Conservation (phyloP, 2,113 vertebrate genomes). For the Oreotragus oreotragus region DNA sequence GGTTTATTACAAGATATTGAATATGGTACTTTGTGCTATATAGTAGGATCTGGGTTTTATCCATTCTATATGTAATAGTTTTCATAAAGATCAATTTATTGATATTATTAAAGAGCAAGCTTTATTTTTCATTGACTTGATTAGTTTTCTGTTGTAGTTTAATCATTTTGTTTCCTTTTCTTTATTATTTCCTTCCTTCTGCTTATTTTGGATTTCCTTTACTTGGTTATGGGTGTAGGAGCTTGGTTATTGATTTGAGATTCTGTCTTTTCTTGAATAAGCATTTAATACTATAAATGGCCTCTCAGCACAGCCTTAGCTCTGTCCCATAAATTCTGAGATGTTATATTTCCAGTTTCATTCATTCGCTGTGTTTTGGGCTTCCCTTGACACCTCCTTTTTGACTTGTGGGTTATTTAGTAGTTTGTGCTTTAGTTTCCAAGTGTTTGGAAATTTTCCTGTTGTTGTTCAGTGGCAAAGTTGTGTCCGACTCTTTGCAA, state of each 20-base stretch:
- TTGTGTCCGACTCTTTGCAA: background rate
- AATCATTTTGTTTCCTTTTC: background rate
- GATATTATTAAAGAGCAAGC: background rate
- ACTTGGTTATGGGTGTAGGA: background rate
- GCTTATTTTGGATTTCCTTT: background rate
- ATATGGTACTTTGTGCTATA: background rate
- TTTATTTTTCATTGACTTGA: background rate
- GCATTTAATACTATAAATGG: background rate
- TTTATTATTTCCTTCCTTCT: background rate
- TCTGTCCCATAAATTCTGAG: background rate
- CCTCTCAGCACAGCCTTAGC: background rate
- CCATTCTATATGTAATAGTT: background rate
- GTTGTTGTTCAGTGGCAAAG: background rate
- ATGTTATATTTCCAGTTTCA: background rate
- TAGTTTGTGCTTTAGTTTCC: background rate
- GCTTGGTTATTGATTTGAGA: background rate
- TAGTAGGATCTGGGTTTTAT: background rate
- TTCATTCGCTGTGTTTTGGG: background rate
- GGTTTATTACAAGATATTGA: background rate
- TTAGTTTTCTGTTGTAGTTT: constrained; percentile 19
- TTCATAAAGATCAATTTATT: constrained; percentile 15
- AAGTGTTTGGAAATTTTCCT: background rate
- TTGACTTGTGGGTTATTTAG: background rate
- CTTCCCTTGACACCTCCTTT: background rate
- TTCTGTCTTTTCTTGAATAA: background rate